phyloP scores from a whole-genome alignment of 53 echinoderm and acorn worm species.

The Stichopus horrens region DNA sequence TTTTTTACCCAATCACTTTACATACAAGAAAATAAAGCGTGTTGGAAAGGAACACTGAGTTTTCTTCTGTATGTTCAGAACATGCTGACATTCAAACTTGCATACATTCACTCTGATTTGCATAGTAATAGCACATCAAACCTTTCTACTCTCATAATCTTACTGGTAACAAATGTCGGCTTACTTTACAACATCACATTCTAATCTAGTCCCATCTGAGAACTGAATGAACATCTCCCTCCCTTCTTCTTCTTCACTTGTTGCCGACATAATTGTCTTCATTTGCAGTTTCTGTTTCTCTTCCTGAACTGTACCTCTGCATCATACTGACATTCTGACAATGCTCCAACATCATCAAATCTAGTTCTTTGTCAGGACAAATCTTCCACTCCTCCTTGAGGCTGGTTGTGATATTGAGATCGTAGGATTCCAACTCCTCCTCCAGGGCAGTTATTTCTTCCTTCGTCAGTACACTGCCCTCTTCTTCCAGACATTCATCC shows the following conservation, averaged over 20 bases:
- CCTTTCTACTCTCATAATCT: background rate
- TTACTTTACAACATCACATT: background rate
- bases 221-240: background rate
- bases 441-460: slow-evolving; percentile 6
- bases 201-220: background rate
- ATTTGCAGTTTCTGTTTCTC: background rate
- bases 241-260: background rate
- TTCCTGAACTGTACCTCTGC: background rate
- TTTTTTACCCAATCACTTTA: too few relatives aligned
- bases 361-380: slow-evolving; percentile 23
- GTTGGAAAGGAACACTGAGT: too few relatives aligned
- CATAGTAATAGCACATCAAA: background rate
- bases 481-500: background rate
- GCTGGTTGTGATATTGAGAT: slow-evolving; percentile 1
- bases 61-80: too few relatives aligned
- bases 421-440: slow-evolving; percentile 23
- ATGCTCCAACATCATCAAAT: slow-evolving; percentile 29
- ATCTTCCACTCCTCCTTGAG: slow-evolving; percentile 31
- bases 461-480: background rate
- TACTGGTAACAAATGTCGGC: background rate
- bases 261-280: background rate
- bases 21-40: too few relatives aligned
- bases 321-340: slow-evolving; percentile 18
- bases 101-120: background rate
- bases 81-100: background rate